Evolutionary conservation across 2,888 invertebrate species (phyloP).

Genomic region (Ectropis crepuscularia): DNA sequence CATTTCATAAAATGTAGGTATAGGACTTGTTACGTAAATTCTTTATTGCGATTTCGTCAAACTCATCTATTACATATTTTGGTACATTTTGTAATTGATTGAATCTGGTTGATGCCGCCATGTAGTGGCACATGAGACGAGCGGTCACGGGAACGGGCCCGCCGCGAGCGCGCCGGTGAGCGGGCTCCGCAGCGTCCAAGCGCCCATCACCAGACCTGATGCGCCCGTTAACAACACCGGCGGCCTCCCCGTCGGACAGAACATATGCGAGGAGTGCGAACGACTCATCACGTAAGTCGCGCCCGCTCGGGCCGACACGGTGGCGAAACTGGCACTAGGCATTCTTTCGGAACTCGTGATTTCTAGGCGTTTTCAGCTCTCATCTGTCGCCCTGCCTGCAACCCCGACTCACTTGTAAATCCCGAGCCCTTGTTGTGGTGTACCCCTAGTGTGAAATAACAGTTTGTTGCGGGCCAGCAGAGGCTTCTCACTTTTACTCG

Average conservation of each 20-base stretch:
- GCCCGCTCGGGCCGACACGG: conserved; percentile 87
- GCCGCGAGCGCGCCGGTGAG: conserved; percentile 66
- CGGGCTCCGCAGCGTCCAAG: conserved; percentile 89
- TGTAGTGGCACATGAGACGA: conserved; percentile 41
- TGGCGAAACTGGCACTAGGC: conserved; percentile 78
- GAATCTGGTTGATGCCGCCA: conserved; percentile 60
- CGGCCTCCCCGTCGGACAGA: conserved; percentile 93
- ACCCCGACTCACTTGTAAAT: conserved; percentile 39
- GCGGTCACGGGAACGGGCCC: conserved; percentile 52
- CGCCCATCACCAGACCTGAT: conserved; percentile 88
- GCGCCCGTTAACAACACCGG: conserved; percentile 87
- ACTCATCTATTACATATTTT: not conserved
- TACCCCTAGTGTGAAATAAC: conserved; percentile 54
- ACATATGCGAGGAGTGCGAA: conserved; percentile 98
- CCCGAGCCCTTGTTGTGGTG: conserved; percentile 42
- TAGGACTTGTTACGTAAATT: not conserved
- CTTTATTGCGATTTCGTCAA: not conserved
- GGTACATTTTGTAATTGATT: conserved; percentile 43
- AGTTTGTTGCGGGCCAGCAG: conserved; percentile 73
- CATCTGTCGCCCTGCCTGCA: conserved; percentile 33
- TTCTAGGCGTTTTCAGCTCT: conserved; percentile 25
- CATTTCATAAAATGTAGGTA: conserved; percentile 2
- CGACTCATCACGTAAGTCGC: conserved; percentile 98
- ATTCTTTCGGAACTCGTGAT: conserved; percentile 25
- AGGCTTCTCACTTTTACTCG: conserved; percentile 88